Evolutionary conservation across 2,797 vertebrate species (phyloP), one percentile per base, ranked within the genome.

Genomic region (Notoglanidium macrostoma): DNA sequence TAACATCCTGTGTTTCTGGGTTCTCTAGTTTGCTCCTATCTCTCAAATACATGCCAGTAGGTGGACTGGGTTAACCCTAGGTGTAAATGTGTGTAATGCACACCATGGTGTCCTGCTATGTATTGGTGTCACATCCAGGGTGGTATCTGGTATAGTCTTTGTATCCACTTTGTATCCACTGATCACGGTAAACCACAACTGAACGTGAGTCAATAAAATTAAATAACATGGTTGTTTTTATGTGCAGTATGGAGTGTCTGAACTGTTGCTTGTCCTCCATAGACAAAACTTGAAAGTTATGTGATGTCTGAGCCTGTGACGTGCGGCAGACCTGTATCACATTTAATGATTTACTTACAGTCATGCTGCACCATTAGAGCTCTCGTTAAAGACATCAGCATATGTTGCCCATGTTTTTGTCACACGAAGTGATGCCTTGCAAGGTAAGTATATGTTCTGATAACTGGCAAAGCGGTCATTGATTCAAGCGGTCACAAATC

Each of bases 331-430:
- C 8, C 35, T 26, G 11, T 26, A 61, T 57, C 54, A 57, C 29
- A 35, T 79, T 57, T 79, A 57, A 57, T 44, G 12, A 44, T 63
- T 61, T 63, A 63, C 23, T 61, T 81, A 78, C 77, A 9, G 21
- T n/a, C 14, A 29, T 32, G 1, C 26, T 29, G 15, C 32, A 12
- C 61, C n/a, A 83, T 32, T 83, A 82, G 67, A 67, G 80, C 61
- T 65, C 61, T 21, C 9, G 1, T 32, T 67, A 51, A 29, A 83
- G 44, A 7, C 55, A 40, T 26, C 11, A 26, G n/a, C 9, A 35
- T 78, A 65, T 82, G 59, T 46, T 65, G 40, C 80, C 61, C 14
- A 82, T 65, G 61, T 49, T 82, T 82, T 65, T 63, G 79, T 81
- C 2, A 63, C 35, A 63, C 19, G 19, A 46, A 29, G 7, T 63